phyloP scores from a whole-genome alignment of 2,888 invertebrate species.

The Lasioglossum villosulum region DNA sequence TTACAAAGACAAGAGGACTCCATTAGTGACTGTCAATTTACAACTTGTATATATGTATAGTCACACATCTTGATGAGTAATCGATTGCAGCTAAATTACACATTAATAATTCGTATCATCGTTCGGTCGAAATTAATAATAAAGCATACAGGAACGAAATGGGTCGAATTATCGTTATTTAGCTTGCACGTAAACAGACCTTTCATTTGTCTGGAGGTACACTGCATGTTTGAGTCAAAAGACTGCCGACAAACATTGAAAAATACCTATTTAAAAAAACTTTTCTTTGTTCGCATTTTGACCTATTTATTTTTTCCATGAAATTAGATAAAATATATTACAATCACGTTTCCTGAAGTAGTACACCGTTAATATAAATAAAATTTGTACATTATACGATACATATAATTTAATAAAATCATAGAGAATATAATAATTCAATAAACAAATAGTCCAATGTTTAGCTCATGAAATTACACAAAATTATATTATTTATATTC shows the following conservation, averaged over 20 bases:
- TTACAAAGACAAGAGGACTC: background rate
- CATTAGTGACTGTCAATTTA: background rate
- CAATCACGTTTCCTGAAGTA: background rate
- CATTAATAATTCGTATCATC: background rate
- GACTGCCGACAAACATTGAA: background rate
- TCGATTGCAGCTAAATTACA: constrained; percentile 17
- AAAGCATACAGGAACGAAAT: background rate
- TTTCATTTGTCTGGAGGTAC: background rate
- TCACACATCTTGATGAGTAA: background rate
- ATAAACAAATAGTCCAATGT: background rate
- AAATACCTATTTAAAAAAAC: background rate
- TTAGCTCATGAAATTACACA: background rate
- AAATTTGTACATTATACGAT: background rate
- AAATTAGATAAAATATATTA: background rate
- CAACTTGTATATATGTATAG: background rate
- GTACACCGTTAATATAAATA: background rate
- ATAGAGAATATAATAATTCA: background rate
- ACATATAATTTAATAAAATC: background rate
- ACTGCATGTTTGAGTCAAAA: background rate
- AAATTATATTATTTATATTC: background rate
- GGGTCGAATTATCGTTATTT: background rate
- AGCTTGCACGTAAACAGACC: background rate
- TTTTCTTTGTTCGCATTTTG: background rate
- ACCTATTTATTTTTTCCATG: background rate
- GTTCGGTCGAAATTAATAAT: background rate